Conservation (phyloP, 1,140 invertebrate genomes). For the Bombus waltoni region DNA sequence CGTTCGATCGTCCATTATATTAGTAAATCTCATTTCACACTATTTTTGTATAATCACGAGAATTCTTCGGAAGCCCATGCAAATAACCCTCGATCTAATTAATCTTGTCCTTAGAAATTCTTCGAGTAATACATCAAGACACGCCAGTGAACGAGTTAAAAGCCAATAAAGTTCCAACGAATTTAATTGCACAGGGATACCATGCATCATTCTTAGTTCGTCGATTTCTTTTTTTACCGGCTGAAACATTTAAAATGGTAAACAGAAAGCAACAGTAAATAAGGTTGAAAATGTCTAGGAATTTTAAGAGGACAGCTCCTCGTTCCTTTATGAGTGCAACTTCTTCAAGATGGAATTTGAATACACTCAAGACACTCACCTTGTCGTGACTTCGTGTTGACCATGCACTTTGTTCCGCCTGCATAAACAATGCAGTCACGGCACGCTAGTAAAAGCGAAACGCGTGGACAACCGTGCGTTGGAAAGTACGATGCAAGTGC, state of each 20-base stretch:
- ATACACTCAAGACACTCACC: conserved; percentile 55
- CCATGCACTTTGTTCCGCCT: conserved; percentile 65
- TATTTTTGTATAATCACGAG: too few species aligned
- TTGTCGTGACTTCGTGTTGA: conserved; percentile 56
- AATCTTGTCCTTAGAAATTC: too few species aligned
- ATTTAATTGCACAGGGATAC: background rate
- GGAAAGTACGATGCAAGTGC: background rate
- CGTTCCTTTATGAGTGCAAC: conserved; percentile 12
- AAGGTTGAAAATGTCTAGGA: background rate
- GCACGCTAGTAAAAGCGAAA: conserved; percentile 17
- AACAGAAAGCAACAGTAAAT: conserved; percentile 10
- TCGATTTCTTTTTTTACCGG: too few species aligned
- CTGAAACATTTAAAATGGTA: background rate
- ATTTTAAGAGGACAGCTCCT: conserved; percentile 15
- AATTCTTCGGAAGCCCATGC: accelerated
- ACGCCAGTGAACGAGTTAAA: background rate
- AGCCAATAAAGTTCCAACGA: background rate
- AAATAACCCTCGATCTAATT: too few species aligned
- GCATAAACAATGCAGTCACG: conserved; percentile 58
- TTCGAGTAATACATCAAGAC: too few species aligned
- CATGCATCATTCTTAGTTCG: too few species aligned
- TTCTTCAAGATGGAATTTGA: conserved; percentile 53
- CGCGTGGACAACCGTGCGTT: conserved; percentile 42
- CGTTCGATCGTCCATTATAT: too few species aligned
- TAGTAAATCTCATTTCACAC: too few species aligned